Percentiles rank a stretch among this genome's conserved stretches.
phyloP scores from a whole-genome alignment of 2,888 invertebrate species.

The Acronicta leporina region DNA sequence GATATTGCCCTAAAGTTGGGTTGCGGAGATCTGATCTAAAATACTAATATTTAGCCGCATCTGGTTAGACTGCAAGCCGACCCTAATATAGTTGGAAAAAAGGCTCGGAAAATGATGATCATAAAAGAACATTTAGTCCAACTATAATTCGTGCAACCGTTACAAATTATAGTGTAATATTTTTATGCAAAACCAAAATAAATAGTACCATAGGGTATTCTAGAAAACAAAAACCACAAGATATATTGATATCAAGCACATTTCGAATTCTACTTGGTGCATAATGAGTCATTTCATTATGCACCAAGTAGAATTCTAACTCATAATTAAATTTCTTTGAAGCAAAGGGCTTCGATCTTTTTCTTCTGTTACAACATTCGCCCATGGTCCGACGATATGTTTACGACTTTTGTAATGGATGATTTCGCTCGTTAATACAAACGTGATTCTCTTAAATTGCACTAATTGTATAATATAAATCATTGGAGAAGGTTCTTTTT shows the following conservation, averaged over 20 bases:
- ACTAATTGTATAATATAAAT: conserved; percentile 75
- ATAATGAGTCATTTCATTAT: conserved; percentile 40
- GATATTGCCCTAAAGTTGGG: too few relatives aligned
- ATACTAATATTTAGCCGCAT: too few relatives aligned
- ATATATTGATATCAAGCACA: conserved; percentile 11
- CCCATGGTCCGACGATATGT: conserved; percentile 67
- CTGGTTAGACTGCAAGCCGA: too few relatives aligned
- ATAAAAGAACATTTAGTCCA: too few relatives aligned
- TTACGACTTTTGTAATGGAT: conserved; percentile 71
- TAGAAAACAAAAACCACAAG: conserved; percentile 3
- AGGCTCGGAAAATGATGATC: too few relatives aligned
- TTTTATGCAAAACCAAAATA: too few relatives aligned
- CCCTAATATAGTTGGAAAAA: too few relatives aligned
- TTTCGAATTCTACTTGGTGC: too few relatives aligned
- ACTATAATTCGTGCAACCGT: too few relatives aligned
- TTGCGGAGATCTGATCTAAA: too few relatives aligned
- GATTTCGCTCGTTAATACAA: conserved; percentile 70
- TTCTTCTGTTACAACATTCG: conserved; percentile 26
- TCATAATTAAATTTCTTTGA: conserved; percentile 41
- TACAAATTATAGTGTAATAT: too few relatives aligned
- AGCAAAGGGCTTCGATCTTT: conserved; percentile 13
- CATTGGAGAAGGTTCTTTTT: conserved; percentile 56
- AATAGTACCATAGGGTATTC: not conserved
- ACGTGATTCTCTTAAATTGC: conserved; percentile 79
- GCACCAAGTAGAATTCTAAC: conserved; percentile 16